Evolutionary conservation across 2,888 invertebrate species (phyloP).

Genomic region (Drosophila tanythrix): DNA sequence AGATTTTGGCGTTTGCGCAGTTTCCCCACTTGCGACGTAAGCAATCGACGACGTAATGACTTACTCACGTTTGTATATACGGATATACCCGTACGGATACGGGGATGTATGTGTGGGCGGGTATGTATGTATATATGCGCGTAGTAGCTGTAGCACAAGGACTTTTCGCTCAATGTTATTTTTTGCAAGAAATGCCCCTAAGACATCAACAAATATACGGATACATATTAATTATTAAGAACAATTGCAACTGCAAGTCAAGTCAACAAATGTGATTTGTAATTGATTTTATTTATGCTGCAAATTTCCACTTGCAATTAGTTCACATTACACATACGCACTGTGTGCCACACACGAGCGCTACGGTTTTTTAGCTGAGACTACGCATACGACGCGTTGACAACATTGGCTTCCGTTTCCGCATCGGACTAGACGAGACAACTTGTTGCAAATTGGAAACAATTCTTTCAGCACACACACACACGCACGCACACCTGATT

Average conservation of each 20-base stretch:
- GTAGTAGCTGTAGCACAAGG: constrained; percentile 59
- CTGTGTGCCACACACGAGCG: constrained; percentile 36
- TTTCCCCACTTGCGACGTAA: constrained; percentile 61
- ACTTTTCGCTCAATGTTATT: constrained; percentile 62
- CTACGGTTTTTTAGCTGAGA: constrained; percentile 25
- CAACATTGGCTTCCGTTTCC: constrained; percentile 74
- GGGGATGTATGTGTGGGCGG: constrained; percentile 28
- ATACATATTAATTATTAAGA: background rate
- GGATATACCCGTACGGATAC: constrained; percentile 16
- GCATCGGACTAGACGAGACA: constrained; percentile 53
- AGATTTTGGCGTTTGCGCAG: constrained; percentile 64
- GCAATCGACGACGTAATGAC: constrained; percentile 73
- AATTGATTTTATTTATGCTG: constrained; percentile 5
- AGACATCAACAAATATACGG: constrained; percentile 10
- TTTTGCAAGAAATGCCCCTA: constrained; percentile 4
- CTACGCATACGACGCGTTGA: constrained; percentile 72
- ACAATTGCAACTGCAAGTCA: constrained; percentile 7
- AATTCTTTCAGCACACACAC: constrained; percentile 37
- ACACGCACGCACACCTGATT: constrained; percentile 28
- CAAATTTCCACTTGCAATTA: constrained; percentile 14
- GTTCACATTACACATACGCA: constrained; percentile 52
- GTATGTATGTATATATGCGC: constrained; percentile 16
- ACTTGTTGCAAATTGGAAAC: constrained; percentile 71
- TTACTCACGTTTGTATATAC: constrained; percentile 66
- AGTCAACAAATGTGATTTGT: background rate